These are phyloP conservation scores for Eurytoma californica DNA, from an alignment of 2,888 invertebrate genomes.

Conservation along the genomic window DNA sequence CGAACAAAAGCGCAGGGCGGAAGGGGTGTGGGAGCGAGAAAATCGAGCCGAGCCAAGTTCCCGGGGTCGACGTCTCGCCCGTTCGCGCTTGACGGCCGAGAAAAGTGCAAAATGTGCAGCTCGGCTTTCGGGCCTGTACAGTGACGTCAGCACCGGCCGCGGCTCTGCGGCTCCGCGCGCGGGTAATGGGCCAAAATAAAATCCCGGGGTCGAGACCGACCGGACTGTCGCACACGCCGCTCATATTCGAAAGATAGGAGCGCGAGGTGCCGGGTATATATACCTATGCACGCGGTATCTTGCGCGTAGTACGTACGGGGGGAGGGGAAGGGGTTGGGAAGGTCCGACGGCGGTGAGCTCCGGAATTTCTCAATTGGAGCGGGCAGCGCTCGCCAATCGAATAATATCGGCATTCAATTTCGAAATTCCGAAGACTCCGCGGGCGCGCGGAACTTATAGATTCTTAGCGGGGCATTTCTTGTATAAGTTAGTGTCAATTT, in stretches of 20 bases:
- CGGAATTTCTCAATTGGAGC: conserved; percentile 54
- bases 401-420: conserved; percentile 56
- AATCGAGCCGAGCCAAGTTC: conserved; percentile 45
- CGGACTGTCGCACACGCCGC: background rate
- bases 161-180: conserved; percentile 46
- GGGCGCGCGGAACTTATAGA: conserved; percentile 38
- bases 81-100: background rate
- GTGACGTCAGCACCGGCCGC: conserved; percentile 62
- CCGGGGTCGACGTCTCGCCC: conserved; percentile 7
- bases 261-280: background rate
- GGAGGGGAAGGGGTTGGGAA: background rate
- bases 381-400: conserved; percentile 45
- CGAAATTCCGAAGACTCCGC: conserved; percentile 50
- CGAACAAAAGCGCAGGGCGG: conserved; percentile 43
- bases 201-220: conserved; percentile 52
- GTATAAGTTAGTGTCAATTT: conserved; percentile 54
- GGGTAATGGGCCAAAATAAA: conserved; percentile 64
- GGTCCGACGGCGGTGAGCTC: conserved; percentile 3
- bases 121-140: conserved; percentile 8
- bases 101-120: conserved; percentile 73
- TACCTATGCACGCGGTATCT: conserved; percentile 10
- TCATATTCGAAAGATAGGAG: conserved; percentile 1
- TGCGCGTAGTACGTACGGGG: background rate
- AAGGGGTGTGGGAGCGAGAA: conserved; percentile 55
- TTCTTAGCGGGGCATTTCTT: conserved; percentile 44